Evolutionary conservation across 2,797 vertebrate genomes (phyloP).

Genomic region (Sorex maritimensis): DNA sequence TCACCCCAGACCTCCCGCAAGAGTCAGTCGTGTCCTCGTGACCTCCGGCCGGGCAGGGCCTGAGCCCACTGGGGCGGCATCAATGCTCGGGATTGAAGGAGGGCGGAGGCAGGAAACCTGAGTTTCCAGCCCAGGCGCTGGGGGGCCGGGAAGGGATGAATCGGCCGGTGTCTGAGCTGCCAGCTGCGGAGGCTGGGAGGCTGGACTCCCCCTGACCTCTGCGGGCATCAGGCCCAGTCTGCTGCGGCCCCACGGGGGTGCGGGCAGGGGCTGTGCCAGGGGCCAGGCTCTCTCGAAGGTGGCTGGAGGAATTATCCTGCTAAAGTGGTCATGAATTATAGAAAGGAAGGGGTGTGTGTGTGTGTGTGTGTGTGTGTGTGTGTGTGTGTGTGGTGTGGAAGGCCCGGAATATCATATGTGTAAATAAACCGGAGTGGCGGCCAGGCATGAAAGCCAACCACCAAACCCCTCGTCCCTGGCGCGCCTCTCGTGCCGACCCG

Average conservation of each 20-base stretch:
- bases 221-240: not conserved
- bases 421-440: slow-evolving; percentile 87
- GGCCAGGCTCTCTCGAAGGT: slow-evolving; percentile 57
- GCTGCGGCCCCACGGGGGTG: not conserved
- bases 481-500: slow-evolving; percentile 69
- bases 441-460: slow-evolving; percentile 86
- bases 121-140: not conserved
- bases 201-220: slow-evolving; percentile 32
- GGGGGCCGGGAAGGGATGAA: slow-evolving; percentile 6
- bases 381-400: not conserved
- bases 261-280: slow-evolving; percentile 51
- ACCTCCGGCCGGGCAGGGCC: slow-evolving; percentile 52
- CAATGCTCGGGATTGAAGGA: not conserved
- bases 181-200: not conserved
- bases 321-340: slow-evolving; percentile 89
- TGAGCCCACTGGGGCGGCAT: slow-evolving; percentile 40
- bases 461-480: slow-evolving; percentile 73
- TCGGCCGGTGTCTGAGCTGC: not conserved
- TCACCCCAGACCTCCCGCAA: slow-evolving; percentile 28
- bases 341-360: slow-evolving; percentile 67
- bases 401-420: slow-evolving; percentile 86
- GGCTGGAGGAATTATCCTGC: slow-evolving; percentile 86
- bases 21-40: not conserved
- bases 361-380: too few relatives aligned
- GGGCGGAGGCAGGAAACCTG: not conserved